Evolutionary conservation across 1,140 invertebrate species (phyloP).

Genomic region (Plutomurus gul): DNA sequence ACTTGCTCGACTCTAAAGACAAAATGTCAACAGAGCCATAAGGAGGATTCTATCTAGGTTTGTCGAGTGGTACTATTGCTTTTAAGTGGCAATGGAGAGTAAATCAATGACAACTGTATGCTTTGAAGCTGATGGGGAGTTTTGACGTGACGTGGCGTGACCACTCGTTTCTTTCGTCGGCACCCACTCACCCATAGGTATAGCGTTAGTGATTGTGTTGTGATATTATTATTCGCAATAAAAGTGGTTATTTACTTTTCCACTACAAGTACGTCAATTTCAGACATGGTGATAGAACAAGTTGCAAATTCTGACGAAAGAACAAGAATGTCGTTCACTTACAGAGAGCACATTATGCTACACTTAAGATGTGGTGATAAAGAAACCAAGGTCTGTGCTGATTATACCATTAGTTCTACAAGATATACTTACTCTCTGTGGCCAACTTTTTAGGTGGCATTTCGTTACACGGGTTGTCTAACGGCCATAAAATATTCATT

Average conservation of each 20-base stretch:
- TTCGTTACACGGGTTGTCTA: background rate
- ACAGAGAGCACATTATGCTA: background rate
- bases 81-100: too few species aligned
- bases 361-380: slow-evolving; percentile 15
- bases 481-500: slow-evolving; percentile 17
- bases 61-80: too few species aligned
- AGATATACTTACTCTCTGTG: background rate
- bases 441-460: background rate
- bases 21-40: too few species aligned
- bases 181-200: background rate
- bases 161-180: background rate
- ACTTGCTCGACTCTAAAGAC: too few species aligned
- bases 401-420: background rate
- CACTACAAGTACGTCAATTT: too few species aligned
- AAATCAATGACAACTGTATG: too few species aligned
- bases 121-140: too few species aligned
- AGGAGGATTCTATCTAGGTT: too few species aligned
- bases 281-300: background rate
- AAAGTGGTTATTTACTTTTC: background rate
- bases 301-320: background rate
- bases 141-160: background rate
- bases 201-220: background rate
- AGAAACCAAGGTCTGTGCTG: background rate
- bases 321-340: slow-evolving; percentile 1
- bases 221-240: slow-evolving; percentile 13